Evolutionary conservation across 2,888 invertebrate genomes (phyloP), one percentile per base, ranked within the genome.

Genomic region (Lissonota sp.): DNA sequence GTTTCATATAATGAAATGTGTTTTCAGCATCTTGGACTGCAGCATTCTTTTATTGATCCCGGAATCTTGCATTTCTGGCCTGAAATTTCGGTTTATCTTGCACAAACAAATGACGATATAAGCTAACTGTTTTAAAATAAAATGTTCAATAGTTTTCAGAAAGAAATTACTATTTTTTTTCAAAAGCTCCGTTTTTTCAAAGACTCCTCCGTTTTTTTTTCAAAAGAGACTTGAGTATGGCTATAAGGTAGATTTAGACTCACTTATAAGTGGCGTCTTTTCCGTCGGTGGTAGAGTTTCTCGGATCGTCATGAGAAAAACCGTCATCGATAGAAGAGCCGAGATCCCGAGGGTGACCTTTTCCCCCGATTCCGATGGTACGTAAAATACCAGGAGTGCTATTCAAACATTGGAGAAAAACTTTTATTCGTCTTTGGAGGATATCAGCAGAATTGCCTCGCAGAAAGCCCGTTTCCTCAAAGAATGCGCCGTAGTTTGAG

Each of bases 341-440:
- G 97, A 97, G 88, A 97, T 97, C 37, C 97, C 97, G 37, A 97
- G 93, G 0, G 97, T 97, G 80, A 97, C 97, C 92, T 97, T 97
- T 92, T 97, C 97, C 0, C 97, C 97, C 4, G 97, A 97, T 90
- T 97, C 97, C 57, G 97, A 96, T 39, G 97, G 97, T 88, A 97
- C 97, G 94, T 97, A 97, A 93, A 97, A 97, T 76, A 97, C 97
- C 86, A 97, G 93, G 64, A 97, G 94, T 64, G 97, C 97, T 96
- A 93, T 73, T 92, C 92, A 79, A 83, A 83, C 78, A 82, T 60
- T 6, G 74, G 78, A 58, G 63, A 73, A 72, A 26, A 75, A 81
- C 37, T 69, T 79, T 80, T 64, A 74, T 70, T 12, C 42, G 58
- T 12, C 46, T 37, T 8, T 5, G 39, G 49, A 49, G 6, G 7